Conservation (phyloP, 2,797 vertebrate genomes). For the Intellagama lesueurii region DNA sequence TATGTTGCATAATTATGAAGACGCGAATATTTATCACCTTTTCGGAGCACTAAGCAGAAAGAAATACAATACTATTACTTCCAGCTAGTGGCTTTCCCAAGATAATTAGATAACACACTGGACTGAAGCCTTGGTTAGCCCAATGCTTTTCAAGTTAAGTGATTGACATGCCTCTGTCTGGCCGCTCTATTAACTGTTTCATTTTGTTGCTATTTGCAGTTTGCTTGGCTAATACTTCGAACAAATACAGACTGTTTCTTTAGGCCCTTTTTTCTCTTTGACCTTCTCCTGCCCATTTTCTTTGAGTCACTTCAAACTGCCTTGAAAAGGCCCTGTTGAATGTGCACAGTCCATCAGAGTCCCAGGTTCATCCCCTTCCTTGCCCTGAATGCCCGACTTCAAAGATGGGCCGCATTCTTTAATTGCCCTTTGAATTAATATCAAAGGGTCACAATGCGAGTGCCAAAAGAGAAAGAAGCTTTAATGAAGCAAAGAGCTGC, state of each 20-base stretch:
- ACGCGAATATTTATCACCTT: conserved; percentile 85
- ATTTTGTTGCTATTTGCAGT: conserved; percentile 98
- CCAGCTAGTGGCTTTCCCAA: conserved; percentile 84
- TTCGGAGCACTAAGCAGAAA: conserved; percentile 85
- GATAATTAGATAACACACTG: conserved; percentile 92
- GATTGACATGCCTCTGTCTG: conserved; percentile 99
- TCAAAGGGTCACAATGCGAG: conserved; percentile 99
- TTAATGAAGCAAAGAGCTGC: conserved; percentile 99
- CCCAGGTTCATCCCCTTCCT: conserved; percentile 92
- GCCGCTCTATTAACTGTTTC: conserved; percentile 99
- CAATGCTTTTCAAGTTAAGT: conserved; percentile 94
- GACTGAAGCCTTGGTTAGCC: conserved; percentile 80
- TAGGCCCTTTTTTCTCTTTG: conserved; percentile 97
- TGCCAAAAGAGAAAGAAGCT: conserved; percentile 98
- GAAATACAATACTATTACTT: conserved; percentile 87
- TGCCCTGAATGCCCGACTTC: conserved; percentile 96
- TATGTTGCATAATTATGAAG: conserved; percentile 83
- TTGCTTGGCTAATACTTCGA: conserved; percentile 97
- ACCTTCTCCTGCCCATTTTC: conserved; percentile 99
- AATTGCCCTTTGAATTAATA: conserved; percentile 99
- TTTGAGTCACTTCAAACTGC: conserved; percentile 95
- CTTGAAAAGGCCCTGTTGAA: conserved; percentile 94
- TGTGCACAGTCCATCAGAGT: conserved; percentile 95
- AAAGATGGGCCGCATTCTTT: conserved; percentile 99
- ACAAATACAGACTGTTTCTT: conserved; percentile 98